phyloP scores from a whole-genome alignment of 2,888 invertebrate species.

The Brenthis ino region DNA sequence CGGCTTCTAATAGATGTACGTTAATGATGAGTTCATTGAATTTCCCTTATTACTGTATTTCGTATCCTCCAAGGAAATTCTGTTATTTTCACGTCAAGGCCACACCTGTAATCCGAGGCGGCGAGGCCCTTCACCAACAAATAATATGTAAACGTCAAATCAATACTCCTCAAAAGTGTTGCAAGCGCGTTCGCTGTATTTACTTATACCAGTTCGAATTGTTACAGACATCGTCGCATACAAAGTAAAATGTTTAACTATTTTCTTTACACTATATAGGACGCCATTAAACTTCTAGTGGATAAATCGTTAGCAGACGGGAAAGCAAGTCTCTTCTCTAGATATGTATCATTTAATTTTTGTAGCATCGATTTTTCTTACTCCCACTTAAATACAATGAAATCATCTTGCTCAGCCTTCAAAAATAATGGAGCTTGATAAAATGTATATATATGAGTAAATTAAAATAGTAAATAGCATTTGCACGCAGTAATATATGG shows the following conservation, averaged over 20 bases:
- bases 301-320: constrained; percentile 9
- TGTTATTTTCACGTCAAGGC: constrained; percentile 11
- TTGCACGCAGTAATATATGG: not conserved
- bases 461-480: not conserved
- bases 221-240: not conserved
- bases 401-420: too few species aligned
- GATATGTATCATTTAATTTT: too few species aligned
- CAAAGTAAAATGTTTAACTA: not conserved
- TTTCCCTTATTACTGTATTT: not conserved
- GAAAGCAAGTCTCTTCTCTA: not conserved
- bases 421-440: too few species aligned
- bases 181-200: not conserved
- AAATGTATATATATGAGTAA: too few species aligned
- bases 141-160: constrained; percentile 10
- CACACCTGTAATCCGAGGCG: constrained; percentile 19
- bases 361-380: too few species aligned
- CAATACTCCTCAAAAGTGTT: constrained; percentile 16
- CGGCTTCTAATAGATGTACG: not conserved
- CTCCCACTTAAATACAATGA: too few species aligned
- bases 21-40: not conserved
- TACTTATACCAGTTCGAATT: not conserved
- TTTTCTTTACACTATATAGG: not conserved
- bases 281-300: not conserved
- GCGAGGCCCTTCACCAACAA: not conserved
- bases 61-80: not conserved